Evolutionary conservation across 2,113 vertebrate species (phyloP).

Genomic region (Neodon shergylaensis): DNA sequence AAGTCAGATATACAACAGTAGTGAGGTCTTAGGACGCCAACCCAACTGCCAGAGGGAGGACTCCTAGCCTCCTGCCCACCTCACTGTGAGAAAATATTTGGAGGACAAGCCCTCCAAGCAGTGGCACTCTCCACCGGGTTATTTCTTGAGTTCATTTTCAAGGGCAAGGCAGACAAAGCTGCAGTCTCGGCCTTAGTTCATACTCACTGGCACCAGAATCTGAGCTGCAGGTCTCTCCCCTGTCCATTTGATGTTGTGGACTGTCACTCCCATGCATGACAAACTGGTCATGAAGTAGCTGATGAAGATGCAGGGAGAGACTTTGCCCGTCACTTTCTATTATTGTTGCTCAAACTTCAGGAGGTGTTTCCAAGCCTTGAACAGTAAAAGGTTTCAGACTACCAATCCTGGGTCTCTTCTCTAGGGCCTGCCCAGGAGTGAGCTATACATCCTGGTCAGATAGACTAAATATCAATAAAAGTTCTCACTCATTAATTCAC

Average conservation of each 20-base stretch:
- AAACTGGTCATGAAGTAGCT: background rate
- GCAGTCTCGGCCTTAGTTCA: background rate
- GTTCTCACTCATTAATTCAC: background rate
- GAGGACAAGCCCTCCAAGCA: background rate
- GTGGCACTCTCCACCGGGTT: background rate
- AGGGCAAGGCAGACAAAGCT: background rate
- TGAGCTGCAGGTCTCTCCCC: background rate
- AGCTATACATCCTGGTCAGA: background rate
- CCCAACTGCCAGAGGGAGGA: background rate
- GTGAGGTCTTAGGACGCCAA: background rate
- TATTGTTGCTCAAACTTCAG: background rate
- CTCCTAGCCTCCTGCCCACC: background rate
- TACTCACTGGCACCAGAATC: background rate
- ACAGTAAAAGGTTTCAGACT: background rate
- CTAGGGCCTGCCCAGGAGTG: background rate
- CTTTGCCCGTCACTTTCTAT: background rate
- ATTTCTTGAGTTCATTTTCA: background rate
- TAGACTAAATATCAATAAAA: slow-evolving; percentile 37
- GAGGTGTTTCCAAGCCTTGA: background rate
- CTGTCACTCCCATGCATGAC: background rate
- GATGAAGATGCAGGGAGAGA: background rate
- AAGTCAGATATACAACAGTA: background rate
- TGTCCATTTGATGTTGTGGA: background rate
- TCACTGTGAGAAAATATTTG: background rate
- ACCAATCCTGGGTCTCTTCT: background rate